Evolutionary conservation across 1,140 invertebrate species (phyloP).

Genomic region (Bombyx mori): DNA sequence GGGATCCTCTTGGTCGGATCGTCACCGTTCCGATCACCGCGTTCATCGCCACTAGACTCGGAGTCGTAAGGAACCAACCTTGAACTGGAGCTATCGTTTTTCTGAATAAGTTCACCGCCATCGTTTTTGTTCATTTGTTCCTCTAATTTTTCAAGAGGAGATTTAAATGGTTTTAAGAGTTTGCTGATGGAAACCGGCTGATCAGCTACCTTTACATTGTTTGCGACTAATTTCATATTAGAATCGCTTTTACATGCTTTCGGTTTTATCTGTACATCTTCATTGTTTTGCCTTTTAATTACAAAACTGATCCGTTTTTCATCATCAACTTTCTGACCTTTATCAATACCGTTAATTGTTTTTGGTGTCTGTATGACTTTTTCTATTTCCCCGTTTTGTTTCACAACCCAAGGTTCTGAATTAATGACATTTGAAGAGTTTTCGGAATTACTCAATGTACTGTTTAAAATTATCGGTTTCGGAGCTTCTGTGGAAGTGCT

Average conservation of each 20-base stretch:
- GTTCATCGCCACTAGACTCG: conserved; percentile 56
- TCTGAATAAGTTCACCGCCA: conserved; percentile 24
- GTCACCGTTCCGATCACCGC: conserved; percentile 30
- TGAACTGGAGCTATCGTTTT: conserved; percentile 37
- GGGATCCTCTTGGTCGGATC: conserved; percentile 24
- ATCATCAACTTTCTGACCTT: conserved; percentile 36
- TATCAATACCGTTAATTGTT: conserved; percentile 46
- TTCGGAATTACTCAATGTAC: conserved; percentile 45
- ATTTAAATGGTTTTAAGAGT: conserved; percentile 40
- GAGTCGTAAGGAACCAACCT: conserved; percentile 61
- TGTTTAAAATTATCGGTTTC: conserved; percentile 60
- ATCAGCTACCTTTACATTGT: conserved; percentile 32
- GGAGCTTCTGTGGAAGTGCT: conserved; percentile 32
- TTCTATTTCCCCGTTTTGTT: conserved; percentile 62
- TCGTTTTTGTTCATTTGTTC: conserved; percentile 60
- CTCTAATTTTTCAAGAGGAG: conserved; percentile 55
- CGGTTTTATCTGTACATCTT: conserved; percentile 34
- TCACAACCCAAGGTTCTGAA: conserved; percentile 60
- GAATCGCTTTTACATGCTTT: conserved; percentile 42
- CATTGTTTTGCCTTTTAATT: conserved; percentile 38
- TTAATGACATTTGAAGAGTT: conserved; percentile 33
- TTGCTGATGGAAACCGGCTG: conserved; percentile 41
- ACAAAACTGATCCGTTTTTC: conserved; percentile 51
- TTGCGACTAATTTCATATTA: conserved; percentile 26
- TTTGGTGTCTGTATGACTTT: conserved; percentile 47